Base-by-base conservation (phyloP, 2,888 invertebrate genomes). In the Dryobotodes eremita region DNA sequence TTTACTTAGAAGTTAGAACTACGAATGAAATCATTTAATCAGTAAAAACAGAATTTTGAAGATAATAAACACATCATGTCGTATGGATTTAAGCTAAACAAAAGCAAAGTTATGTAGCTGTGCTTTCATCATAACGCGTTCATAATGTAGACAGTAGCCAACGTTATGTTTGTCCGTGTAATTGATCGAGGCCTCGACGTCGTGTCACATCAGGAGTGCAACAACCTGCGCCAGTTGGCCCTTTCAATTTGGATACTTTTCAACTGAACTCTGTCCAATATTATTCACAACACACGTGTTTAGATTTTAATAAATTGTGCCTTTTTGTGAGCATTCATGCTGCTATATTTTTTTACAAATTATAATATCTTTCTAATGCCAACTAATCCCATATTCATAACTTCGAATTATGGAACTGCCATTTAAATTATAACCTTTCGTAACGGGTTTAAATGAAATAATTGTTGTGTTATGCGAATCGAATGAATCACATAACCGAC, bases 151-250 rank as follows among this genome's bases (percentile, higher is more conserved):
- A 66, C 71, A 82, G 74, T 50, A 66, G 64, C 71, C 68, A n/a
- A 68, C 53, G 61, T 71, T 83, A 53, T 71, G 69, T 66, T 57
- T 72, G 74, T 61, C 31, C 42, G 72, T 48, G 77, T 75, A 84
- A 73, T 87, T 85, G 80, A 73, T 83, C 77, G 78, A 83, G 75
- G 84, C 66, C 77, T 75, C 71, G 64, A 46, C 68, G 36, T 64
- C 75, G 57, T 79, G 75, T 69, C 85, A 79, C 77, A 88, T 77
- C 76, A 77, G 42, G 55, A 73, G 88, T 79, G 79, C 88, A 83
- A 88, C 83, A 85, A 87, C 79, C 86, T 77, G 71, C 59, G 62
- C 73, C 53, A n/a, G 74, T 31, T 75, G 57, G 77, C 70, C 78
- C 88, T 88, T 85, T 77, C 86, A 75, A 81, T 71, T 66, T 71